These are phyloP conservation scores for Drosophila chauvacae DNA, from an alignment of 1,140 invertebrate species.

Conservation along the genomic window DNA sequence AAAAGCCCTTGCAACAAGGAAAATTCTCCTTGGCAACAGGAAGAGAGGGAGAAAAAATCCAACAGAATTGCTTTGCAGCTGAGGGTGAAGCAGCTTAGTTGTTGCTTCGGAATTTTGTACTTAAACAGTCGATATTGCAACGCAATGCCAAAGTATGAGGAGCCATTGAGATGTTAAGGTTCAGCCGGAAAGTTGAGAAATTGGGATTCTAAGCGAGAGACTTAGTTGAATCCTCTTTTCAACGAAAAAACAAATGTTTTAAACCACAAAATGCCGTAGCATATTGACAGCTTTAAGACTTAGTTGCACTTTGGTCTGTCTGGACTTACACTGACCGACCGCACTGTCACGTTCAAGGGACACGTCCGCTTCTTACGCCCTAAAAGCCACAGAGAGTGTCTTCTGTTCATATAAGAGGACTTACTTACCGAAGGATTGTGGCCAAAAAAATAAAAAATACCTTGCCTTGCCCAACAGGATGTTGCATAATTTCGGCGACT, in stretches of 20 bases:
- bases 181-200: slow-evolving; percentile 3
- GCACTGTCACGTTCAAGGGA: slow-evolving; percentile 50
- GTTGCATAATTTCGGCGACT: slow-evolving; percentile 37
- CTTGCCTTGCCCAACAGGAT: slow-evolving; percentile 27
- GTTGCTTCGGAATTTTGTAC: slow-evolving; percentile 18
- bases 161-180: slow-evolving; percentile 31
- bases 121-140: slow-evolving; percentile 36
- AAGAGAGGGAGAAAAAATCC: slow-evolving; percentile 5
- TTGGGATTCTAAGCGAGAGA: not conserved
- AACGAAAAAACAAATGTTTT: slow-evolving; percentile 30
- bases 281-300: slow-evolving; percentile 37
- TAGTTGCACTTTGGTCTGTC: slow-evolving; percentile 41
- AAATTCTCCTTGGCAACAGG: slow-evolving; percentile 23
- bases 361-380: slow-evolving; percentile 46
- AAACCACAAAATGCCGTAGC: slow-evolving; percentile 3
- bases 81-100: slow-evolving; percentile 2
- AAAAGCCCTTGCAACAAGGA: slow-evolving; percentile 49
- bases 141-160: slow-evolving; percentile 13
- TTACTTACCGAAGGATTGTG: slow-evolving; percentile 1
- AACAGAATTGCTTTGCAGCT: not conserved
- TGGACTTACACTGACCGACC: slow-evolving; percentile 29
- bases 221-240: not conserved
- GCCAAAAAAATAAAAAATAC: slow-evolving; percentile 24
- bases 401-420: slow-evolving; percentile 17
- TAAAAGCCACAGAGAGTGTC: slow-evolving; percentile 34